Percentiles rank a stretch among this genome's conserved stretches.
Evolutionary conservation across 1,140 invertebrate species (phyloP).

Genomic region (Drosophila mayri): DNA sequence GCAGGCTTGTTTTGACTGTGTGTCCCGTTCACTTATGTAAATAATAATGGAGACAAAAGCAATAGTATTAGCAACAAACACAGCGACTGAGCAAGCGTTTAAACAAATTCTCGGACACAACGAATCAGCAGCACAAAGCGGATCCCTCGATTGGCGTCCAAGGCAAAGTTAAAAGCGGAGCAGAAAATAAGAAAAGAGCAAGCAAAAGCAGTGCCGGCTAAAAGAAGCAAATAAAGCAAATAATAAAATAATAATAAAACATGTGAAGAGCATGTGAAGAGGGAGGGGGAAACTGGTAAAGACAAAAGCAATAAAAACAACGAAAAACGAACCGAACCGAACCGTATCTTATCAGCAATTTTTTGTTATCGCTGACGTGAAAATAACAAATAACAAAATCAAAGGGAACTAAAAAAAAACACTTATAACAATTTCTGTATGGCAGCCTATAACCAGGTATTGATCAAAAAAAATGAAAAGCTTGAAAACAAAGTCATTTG

Average conservation of each 20-base stretch:
- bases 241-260: constrained; percentile 49
- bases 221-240: constrained; percentile 32
- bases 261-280: constrained; percentile 33
- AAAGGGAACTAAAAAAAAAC: constrained; percentile 33
- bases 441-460: constrained; percentile 46
- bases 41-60: constrained; percentile 21
- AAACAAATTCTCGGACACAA: constrained; percentile 41
- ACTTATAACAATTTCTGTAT: constrained; percentile 20
- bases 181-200: constrained; percentile 14
- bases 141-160: constrained; percentile 30
- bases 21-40: constrained; percentile 22
- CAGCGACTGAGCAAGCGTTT: constrained; percentile 34
- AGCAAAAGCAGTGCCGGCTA: constrained; percentile 43
- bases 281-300: constrained; percentile 23
- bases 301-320: constrained; percentile 23
- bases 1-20: constrained; percentile 3
- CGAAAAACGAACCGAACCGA: constrained; percentile 42
- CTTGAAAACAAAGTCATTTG: constrained; percentile 31
- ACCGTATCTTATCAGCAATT: constrained; percentile 76
- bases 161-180: constrained; percentile 40
- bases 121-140: constrained; percentile 25
- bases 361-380: constrained; percentile 69
- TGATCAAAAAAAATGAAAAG: constrained; percentile 24
- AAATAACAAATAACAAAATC: constrained; percentile 55
- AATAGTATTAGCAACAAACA: constrained; percentile 22